Evolutionary conservation across 2,797 vertebrate species (phyloP).

Genomic region (Urocyon cinereoargenteus): DNA sequence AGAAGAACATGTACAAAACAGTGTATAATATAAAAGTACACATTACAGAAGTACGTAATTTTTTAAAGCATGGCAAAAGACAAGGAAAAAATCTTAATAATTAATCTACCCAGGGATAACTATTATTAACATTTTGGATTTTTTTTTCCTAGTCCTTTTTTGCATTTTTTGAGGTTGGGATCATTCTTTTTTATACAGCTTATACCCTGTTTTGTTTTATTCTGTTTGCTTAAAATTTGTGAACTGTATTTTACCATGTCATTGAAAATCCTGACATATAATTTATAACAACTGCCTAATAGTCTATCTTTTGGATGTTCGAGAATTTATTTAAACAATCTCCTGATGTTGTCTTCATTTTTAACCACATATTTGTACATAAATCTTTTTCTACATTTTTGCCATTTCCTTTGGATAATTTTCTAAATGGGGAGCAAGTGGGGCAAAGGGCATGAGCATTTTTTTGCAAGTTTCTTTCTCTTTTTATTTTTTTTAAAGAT

Average conservation of each 20-base stretch:
- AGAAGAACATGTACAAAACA: neutral
- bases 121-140: neutral
- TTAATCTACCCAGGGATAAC: conserved; percentile 16
- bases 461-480: conserved; percentile 56
- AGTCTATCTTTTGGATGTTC: conserved; percentile 49
- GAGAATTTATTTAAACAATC: conserved; percentile 65
- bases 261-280: conserved; percentile 65
- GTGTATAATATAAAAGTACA: neutral
- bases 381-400: conserved; percentile 68
- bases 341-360: conserved; percentile 57
- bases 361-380: conserved; percentile 57
- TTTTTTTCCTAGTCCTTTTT: conserved; percentile 1
- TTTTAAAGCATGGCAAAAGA: conserved; percentile 25
- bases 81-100: conserved; percentile 46
- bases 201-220: conserved; percentile 62
- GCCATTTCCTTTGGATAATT: conserved; percentile 47
- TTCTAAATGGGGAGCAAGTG: conserved; percentile 53
- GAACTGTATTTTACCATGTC: conserved; percentile 65
- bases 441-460: conserved; percentile 17
- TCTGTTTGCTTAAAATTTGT: conserved; percentile 70
- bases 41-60: neutral
- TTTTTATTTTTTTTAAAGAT: conserved; percentile 15
- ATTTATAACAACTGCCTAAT: conserved; percentile 63
- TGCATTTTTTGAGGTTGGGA: conserved; percentile 44
- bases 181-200: conserved; percentile 47